Evolutionary conservation across 2,113 vertebrate species (phyloP).

Genomic region (Sterrhoptilus dennistouni): DNA sequence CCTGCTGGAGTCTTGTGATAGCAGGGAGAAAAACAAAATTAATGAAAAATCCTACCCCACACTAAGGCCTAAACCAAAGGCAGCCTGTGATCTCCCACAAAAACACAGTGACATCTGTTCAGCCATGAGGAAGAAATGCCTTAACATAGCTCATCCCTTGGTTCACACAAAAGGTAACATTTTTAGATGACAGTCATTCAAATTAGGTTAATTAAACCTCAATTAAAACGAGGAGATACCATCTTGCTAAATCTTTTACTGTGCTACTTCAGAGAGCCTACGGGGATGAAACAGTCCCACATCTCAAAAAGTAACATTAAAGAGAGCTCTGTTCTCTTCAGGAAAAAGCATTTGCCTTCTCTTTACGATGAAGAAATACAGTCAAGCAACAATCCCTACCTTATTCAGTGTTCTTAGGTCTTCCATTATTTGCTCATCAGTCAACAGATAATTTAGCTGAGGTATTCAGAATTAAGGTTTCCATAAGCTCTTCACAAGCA

Average conservation of each 20-base stretch:
- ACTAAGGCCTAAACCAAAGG: neutral
- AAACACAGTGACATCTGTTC: neutral
- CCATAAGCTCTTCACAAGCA: neutral
- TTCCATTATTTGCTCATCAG: conserved; percentile 98
- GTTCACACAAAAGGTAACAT: conserved; percentile 8
- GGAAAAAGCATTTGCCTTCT: neutral
- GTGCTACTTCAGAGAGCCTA: neutral
- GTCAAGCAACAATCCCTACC: conserved; percentile 64
- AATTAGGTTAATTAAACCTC: conserved; percentile 29
- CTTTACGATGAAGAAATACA: neutral
- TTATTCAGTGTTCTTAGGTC: conserved; percentile 95
- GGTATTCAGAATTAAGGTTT: conserved; percentile 87
- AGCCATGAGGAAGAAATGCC: neutral
- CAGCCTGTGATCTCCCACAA: neutral
- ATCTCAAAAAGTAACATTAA: neutral
- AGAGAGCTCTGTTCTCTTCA: neutral
- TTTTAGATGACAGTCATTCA: conserved; percentile 3
- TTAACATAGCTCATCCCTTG: neutral
- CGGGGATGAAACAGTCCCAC: neutral
- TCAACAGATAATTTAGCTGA: conserved; percentile 96
- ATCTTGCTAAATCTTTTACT: neutral
- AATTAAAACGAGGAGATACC: neutral
- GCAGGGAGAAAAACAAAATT: neutral
- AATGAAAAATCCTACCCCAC: neutral
- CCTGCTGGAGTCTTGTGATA: neutral